phyloP scores from a whole-genome alignment of 2,113 vertebrate genomes.

The Nansenia antarctica region DNA sequence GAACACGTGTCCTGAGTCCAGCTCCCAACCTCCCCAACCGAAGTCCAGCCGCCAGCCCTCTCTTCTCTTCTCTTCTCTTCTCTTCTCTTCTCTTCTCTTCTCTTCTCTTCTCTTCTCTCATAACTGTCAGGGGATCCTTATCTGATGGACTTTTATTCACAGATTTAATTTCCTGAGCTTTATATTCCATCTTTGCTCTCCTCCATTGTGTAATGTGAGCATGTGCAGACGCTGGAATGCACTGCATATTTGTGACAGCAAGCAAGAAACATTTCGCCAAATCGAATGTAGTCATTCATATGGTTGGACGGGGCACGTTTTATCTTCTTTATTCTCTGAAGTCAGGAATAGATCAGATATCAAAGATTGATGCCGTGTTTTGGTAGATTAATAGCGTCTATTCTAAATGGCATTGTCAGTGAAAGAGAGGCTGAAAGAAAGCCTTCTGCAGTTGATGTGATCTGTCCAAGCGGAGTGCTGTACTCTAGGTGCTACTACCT shows the following conservation, averaged over 20 bases:
- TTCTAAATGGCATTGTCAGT: constrained; percentile 25
- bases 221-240: constrained; percentile 63
- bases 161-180: constrained; percentile 80
- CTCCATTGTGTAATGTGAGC: constrained; percentile 47
- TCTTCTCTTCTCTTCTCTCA: constrained; percentile 63
- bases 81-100: neutral
- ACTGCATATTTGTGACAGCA: constrained; percentile 56
- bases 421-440: constrained; percentile 30
- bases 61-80: neutral
- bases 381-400: constrained; percentile 34
- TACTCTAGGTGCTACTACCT: constrained; percentile 57
- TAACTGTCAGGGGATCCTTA: constrained; percentile 76
- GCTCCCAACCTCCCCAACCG: neutral
- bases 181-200: constrained; percentile 58
- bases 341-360: constrained; percentile 6
- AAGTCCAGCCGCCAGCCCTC: constrained; percentile 47
- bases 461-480: constrained; percentile 59
- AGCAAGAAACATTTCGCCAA: neutral
- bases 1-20: constrained; percentile 67
- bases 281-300: constrained; percentile 2
- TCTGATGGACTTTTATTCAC: constrained; percentile 77
- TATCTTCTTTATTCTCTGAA: neutral
- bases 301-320: neutral
- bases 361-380: neutral
- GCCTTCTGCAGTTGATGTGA: constrained; percentile 48